Evolutionary conservation across 1,140 invertebrate genomes (phyloP), one percentile per base, ranked within the genome.

Genomic region (Trachelipus rathkii): DNA sequence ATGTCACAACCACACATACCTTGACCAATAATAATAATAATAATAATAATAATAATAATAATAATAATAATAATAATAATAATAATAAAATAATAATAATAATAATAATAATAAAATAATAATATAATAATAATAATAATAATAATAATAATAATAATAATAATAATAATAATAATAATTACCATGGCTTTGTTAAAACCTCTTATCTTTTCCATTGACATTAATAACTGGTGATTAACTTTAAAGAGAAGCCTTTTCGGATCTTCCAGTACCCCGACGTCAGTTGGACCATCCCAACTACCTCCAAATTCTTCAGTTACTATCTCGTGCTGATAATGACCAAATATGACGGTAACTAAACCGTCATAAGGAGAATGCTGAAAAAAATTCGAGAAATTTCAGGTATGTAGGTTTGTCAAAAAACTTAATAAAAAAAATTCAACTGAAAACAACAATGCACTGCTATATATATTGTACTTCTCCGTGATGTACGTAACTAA

Each of bases 361-460:
- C 87, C 89, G 85, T 89, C 89, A 79, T 86, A 87, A 46, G 87
- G 87, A 24, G 87, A 85, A 81, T 88, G 87, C 85, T 87, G 73
- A 44, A 82, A 77, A 77, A 21, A 76, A 44, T 33, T 33, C 6
- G 33, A 33, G 1, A 6, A 1, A 33, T 1, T 33, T 33, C 2
- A 33, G 33, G 33, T 3, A 33, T 33, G n/a, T n/a, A n/a, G n/a
- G n/a, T n/a, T n/a, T n/a, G n/a, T n/a, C n/a, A n/a, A n/a, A n/a
- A n/a, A n/a, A n/a, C n/a, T n/a, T n/a, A n/a, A n/a, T n/a, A n/a
- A n/a, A n/a, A n/a, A n/a, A n/a, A n/a, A n/a, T n/a, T n/a, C n/a
- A n/a, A n/a, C n/a, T 33, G 2, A 6, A 33, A 33, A 33, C 33
- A 33, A 33, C 33, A 33, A 33, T 33, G 33, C 1, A 33, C 33